Conservation (phyloP, 2,888 invertebrate genomes). For the Lycaena phlaeas region DNA sequence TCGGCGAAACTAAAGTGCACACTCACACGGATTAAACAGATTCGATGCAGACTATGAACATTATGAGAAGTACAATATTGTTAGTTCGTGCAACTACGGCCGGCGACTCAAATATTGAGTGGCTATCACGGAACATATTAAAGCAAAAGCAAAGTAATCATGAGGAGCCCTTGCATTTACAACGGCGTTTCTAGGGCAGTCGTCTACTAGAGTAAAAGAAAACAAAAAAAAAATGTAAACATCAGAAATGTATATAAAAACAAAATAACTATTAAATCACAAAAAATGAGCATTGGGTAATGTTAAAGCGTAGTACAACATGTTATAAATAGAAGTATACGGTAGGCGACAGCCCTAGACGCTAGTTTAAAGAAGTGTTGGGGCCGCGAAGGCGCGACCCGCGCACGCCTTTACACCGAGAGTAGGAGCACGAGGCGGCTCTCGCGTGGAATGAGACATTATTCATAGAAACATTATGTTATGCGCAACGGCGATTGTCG, state of each 20-base stretch:
- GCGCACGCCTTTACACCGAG: background rate
- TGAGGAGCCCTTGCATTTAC: constrained; percentile 8
- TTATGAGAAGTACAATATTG: constrained; percentile 71
- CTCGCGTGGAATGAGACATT: constrained; percentile 22
- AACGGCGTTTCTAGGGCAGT: background rate
- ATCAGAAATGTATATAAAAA: constrained; percentile 6
- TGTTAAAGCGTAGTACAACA: constrained; percentile 3
- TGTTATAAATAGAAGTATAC: background rate
- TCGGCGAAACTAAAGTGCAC: constrained; percentile 16
- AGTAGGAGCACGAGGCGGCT: constrained; percentile 20
- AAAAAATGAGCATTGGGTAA: constrained; percentile 4
- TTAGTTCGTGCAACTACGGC: constrained; percentile 34
- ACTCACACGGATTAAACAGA: constrained; percentile 14
- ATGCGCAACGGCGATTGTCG: constrained; percentile 18
- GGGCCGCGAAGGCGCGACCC: constrained; percentile 1
- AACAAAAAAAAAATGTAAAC: constrained; percentile 4
- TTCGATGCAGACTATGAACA: constrained; percentile 25
- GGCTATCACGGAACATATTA: constrained; percentile 11
- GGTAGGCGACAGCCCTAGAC: constrained; percentile 5
- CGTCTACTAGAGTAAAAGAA: constrained; percentile 1
- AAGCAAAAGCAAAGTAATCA: constrained; percentile 10
- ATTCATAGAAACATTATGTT: constrained; percentile 16
- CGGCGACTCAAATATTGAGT: constrained; percentile 13
- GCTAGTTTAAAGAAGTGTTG: background rate
- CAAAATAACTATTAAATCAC: background rate